Conservation (phyloP, 2,888 invertebrate genomes). For the Agrypnus murinus region DNA sequence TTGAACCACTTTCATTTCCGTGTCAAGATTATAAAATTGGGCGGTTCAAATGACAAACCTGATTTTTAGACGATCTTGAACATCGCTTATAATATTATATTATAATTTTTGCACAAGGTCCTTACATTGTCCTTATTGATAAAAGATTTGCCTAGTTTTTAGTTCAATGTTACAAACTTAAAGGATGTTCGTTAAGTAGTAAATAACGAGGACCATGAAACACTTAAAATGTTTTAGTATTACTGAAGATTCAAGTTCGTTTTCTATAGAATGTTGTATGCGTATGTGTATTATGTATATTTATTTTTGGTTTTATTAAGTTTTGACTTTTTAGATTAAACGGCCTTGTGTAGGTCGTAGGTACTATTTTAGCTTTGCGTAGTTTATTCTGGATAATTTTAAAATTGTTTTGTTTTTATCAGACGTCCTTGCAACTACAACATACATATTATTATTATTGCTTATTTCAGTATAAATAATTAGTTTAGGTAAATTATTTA, state of each 20-base stretch:
- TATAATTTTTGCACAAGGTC: slow-evolving; percentile 32
- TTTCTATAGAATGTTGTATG: slow-evolving; percentile 15
- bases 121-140: slow-evolving; percentile 37
- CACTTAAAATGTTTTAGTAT: slow-evolving; percentile 37
- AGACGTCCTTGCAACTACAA: slow-evolving; percentile 9
- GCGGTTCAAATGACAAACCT: slow-evolving; percentile 7
- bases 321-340: slow-evolving; percentile 45
- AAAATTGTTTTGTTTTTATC: slow-evolving; percentile 30
- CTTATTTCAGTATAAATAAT: no score
- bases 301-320: slow-evolving; percentile 8
- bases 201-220: slow-evolving; percentile 46
- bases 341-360: slow-evolving; percentile 55
- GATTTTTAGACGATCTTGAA: slow-evolving; percentile 10
- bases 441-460: neutral
- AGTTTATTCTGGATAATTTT: slow-evolving; percentile 24
- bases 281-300: neutral
- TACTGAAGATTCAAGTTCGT: slow-evolving; percentile 32
- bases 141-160: slow-evolving; percentile 43
- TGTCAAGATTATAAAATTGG: neutral
- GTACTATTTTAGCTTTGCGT: slow-evolving; percentile 47
- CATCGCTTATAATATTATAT: neutral
- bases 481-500: neutral
- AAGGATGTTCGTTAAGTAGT: slow-evolving; percentile 37
- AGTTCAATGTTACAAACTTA: slow-evolving; percentile 41
- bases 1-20: slow-evolving; percentile 13